Percentiles rank a stretch among this genome's conserved stretches.
Conservation (phyloP, 1,140 invertebrate genomes). For the Stegodyphus mimosarum region DNA sequence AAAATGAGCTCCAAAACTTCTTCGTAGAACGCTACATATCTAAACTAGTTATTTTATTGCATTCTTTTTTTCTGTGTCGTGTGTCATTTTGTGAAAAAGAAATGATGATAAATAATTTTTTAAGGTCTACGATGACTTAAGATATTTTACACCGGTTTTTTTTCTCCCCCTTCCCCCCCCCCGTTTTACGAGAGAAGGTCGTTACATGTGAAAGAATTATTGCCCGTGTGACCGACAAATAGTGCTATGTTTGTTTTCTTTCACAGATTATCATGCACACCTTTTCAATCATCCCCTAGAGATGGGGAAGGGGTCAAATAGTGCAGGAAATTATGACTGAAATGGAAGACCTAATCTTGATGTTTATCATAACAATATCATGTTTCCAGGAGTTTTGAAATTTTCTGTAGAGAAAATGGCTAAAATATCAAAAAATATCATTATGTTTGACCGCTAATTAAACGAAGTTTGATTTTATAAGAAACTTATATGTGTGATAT, state of each 20-base stretch:
- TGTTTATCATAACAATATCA: too few relatives aligned
- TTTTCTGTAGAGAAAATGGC: too few relatives aligned
- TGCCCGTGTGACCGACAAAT: not conserved
- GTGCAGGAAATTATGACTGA: too few relatives aligned
- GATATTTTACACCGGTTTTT: not conserved
- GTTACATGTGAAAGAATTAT: not conserved
- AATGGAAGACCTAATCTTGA: too few relatives aligned
- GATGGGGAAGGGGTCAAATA: too few relatives aligned
- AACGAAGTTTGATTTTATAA: too few relatives aligned
- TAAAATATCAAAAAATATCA: too few relatives aligned
- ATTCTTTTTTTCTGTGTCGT: not conserved
- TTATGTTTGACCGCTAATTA: too few relatives aligned
- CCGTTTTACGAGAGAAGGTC: not conserved
- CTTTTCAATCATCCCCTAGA: too few relatives aligned
- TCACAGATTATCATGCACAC: not conserved
- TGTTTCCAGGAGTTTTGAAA: too few relatives aligned
- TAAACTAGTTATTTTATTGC: not conserved
- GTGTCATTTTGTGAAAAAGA: not conserved
- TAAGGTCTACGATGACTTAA: too few relatives aligned
- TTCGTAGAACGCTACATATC: not conserved
- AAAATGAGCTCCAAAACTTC: not conserved
- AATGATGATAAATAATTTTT: not conserved
- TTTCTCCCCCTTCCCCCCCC: not conserved
- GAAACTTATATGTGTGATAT: too few relatives aligned
- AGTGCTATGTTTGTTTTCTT: not conserved